Evolutionary conservation across 2,888 invertebrate species (phyloP).

Genomic region (Yponomeuta malinellus): DNA sequence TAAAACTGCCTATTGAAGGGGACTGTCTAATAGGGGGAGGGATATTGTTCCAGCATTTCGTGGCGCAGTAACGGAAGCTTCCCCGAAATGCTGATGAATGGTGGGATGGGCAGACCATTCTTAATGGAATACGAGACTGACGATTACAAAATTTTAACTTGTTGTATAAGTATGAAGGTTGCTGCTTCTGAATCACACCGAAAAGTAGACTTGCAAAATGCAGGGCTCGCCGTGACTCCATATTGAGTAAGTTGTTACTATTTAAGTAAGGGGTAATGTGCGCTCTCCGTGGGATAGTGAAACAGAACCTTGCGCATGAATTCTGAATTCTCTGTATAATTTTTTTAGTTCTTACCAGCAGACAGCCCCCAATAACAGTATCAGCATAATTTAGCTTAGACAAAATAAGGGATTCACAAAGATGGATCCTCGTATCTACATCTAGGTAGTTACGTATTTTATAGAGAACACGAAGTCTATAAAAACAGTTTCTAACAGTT

Average conservation of each 20-base stretch:
- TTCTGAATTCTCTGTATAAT: slow-evolving; percentile 18
- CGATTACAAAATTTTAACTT: too few species aligned
- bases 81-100: too few species aligned
- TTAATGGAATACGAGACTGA: too few species aligned
- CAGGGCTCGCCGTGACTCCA: not conserved
- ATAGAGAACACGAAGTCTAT: slow-evolving; percentile 19
- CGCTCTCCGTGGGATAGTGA: slow-evolving; percentile 17
- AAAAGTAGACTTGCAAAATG: not conserved
- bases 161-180: too few species aligned
- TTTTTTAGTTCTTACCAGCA: not conserved
- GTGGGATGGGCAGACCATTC: too few species aligned
- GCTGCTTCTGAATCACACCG: too few species aligned
- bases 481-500: slow-evolving; percentile 18
- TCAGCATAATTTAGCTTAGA: slow-evolving; percentile 19
- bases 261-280: slow-evolving; percentile 21
- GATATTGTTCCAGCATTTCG: too few species aligned
- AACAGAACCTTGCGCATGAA: slow-evolving; percentile 21
- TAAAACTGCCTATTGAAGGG: too few species aligned
- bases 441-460: slow-evolving; percentile 15
- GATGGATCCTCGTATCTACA: slow-evolving; percentile 12
- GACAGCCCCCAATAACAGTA: slow-evolving; percentile 15
- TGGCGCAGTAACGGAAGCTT: too few species aligned
- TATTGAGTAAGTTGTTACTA: slow-evolving; percentile 17
- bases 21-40: too few species aligned
- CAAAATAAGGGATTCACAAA: slow-evolving; percentile 18